Evolutionary conservation across 2,113 vertebrate species (phyloP).

Genomic region (Macrotus californicus): DNA sequence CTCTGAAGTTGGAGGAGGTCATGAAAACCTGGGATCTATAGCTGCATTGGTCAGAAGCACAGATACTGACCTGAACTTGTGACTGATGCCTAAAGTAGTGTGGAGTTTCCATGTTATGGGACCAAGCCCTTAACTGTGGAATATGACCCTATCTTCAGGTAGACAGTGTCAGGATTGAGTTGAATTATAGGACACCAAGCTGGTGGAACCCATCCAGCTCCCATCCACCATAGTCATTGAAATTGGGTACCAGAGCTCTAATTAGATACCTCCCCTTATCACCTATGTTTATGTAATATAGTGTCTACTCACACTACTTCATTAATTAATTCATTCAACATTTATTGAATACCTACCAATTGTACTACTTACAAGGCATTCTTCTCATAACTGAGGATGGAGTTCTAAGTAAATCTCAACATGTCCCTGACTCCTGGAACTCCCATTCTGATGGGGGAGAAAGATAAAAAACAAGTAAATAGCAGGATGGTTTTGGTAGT

Average conservation of each 20-base stretch:
- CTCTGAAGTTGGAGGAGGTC: background rate
- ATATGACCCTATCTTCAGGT: background rate
- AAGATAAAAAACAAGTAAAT: background rate
- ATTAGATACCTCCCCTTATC: background rate
- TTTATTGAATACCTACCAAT: background rate
- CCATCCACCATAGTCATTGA: background rate
- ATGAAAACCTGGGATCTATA: background rate
- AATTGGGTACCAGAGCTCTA: background rate
- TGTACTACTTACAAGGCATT: background rate
- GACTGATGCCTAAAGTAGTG: background rate
- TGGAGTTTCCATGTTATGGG: background rate
- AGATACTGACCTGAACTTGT: background rate
- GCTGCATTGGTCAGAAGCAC: background rate
- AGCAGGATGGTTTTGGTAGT: background rate
- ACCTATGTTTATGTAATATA: background rate
- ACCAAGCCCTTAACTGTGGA: background rate
- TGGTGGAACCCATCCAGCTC: background rate
- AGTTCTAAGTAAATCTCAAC: background rate
- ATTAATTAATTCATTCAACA: background rate
- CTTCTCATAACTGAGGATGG: background rate
- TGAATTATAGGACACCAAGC: background rate
- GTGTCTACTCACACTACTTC: background rate
- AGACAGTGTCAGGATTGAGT: background rate
- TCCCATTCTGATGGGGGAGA: background rate
- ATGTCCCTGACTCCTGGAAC: background rate